Evolutionary conservation across 2,888 invertebrate genomes (phyloP).

Genomic region (Fissipunctia ypsillon): DNA sequence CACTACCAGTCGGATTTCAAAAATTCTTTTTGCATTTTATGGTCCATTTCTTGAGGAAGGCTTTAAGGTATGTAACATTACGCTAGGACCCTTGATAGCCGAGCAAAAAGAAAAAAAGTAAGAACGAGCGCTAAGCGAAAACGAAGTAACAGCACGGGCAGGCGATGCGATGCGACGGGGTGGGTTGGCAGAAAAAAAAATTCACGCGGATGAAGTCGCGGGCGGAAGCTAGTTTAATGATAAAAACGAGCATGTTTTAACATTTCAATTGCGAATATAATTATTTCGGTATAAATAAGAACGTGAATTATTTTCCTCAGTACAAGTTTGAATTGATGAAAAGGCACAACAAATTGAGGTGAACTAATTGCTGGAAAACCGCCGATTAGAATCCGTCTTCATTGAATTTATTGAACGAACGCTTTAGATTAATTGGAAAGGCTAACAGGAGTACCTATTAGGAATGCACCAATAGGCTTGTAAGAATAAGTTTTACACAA

Average conservation of each 20-base stretch:
- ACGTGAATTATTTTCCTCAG: background rate
- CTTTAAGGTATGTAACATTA: too few relatives aligned
- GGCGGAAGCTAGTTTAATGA: too few relatives aligned
- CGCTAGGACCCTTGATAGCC: too few relatives aligned
- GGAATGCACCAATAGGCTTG: background rate
- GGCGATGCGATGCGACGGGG: too few relatives aligned
- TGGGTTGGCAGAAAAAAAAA: too few relatives aligned
- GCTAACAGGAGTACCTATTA: conserved; percentile 21
- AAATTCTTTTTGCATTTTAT: too few relatives aligned
- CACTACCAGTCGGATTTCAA: too few relatives aligned
- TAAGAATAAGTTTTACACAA: background rate
- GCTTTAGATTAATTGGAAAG: conserved; percentile 49
- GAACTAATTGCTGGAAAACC: conserved; percentile 40
- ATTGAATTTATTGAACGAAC: conserved; percentile 34
- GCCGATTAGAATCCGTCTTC: conserved; percentile 43
- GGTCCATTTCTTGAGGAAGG: too few relatives aligned
- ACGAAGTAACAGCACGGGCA: too few relatives aligned
- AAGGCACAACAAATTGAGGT: conserved; percentile 31
- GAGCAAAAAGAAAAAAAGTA: too few relatives aligned
- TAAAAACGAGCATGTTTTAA: conserved; percentile 9
- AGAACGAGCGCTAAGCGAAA: too few relatives aligned
- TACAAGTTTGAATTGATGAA: conserved; percentile 10
- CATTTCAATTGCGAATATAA: background rate
- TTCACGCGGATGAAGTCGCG: too few relatives aligned
- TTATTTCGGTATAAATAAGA: background rate